These are phyloP conservation scores for Tiliacea aurago DNA, from an alignment of 2,888 invertebrate genomes.

Conservation along the genomic window DNA sequence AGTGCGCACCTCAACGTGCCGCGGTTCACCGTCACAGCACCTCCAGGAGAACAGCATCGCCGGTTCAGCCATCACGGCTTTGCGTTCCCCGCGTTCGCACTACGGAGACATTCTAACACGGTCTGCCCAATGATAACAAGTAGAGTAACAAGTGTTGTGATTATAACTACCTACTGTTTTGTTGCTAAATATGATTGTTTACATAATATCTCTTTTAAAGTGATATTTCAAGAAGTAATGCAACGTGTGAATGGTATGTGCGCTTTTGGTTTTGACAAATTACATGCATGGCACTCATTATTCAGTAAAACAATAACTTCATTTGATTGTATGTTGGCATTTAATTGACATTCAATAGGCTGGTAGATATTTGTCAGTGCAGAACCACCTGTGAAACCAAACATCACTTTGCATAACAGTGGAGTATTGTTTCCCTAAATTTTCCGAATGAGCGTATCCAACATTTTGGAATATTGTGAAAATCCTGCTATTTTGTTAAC, in stretches of 20 bases:
- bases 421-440: conserved; percentile 9
- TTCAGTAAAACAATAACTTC: conserved; percentile 29
- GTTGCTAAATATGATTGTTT: conserved; percentile 54
- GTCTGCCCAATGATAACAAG: conserved; percentile 89
- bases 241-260: conserved; percentile 61
- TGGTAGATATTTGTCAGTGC: conserved; percentile 19
- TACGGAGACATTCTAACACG: conserved; percentile 92
- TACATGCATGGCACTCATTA: conserved; percentile 55
- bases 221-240: conserved; percentile 48
- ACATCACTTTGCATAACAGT: conserved; percentile 47
- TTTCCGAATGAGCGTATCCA: conserved; percentile 18
- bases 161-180: conserved; percentile 60
- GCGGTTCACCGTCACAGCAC: conserved; percentile 89
- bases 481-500: neutral
- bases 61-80: conserved; percentile 86
- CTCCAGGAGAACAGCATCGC: conserved; percentile 89
- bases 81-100: conserved; percentile 92
- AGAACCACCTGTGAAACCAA: conserved; percentile 25
- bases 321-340: conserved; percentile 13
- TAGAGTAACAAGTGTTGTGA: conserved; percentile 74
- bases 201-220: conserved; percentile 34
- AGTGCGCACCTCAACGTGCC: conserved; percentile 89
- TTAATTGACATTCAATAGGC: conserved; percentile 29
- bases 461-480: conserved; percentile 2
- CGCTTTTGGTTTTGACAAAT: conserved; percentile 44